These are phyloP conservation scores for Xiphophorus hellerii DNA, from an alignment of 2,113 vertebrate genomes.

Conservation along the genomic window DNA sequence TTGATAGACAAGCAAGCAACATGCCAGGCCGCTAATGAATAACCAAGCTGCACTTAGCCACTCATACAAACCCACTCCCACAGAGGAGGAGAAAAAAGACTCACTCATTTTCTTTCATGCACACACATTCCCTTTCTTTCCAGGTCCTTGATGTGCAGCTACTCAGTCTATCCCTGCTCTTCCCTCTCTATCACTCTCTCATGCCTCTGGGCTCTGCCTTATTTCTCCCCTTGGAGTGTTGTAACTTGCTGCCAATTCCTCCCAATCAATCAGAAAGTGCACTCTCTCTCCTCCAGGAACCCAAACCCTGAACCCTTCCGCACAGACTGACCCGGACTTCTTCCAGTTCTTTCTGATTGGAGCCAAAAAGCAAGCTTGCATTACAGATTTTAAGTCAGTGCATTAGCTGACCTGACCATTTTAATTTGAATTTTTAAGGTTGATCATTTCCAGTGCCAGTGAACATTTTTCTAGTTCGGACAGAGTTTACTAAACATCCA, in stretches of 20 bases:
- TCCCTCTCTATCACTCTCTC: conserved; percentile 1
- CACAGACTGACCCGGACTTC: background rate
- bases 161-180: background rate
- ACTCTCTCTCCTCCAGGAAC: background rate
- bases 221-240: conserved; percentile 52
- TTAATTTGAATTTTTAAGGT: background rate
- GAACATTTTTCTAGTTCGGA: too few species aligned
- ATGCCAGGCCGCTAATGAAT: conserved; percentile 36
- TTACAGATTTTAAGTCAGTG: background rate
- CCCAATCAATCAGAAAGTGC: conserved; percentile 56
- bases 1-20: conserved; percentile 49
- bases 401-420: background rate
- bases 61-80: conserved; percentile 1
- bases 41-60: conserved; percentile 20
- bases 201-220: conserved; percentile 48
- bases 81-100: background rate
- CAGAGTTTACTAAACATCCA: too few species aligned
- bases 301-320: background rate
- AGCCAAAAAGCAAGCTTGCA: too few species aligned
- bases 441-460: too few species aligned
- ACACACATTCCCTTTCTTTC: conserved; percentile 4
- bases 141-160: conserved; percentile 35
- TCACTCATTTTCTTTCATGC: background rate
- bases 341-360: background rate
- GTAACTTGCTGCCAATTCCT: conserved; percentile 66